Conservation (phyloP, 2,888 invertebrate species). For the Melinopterus prodromus region DNA sequence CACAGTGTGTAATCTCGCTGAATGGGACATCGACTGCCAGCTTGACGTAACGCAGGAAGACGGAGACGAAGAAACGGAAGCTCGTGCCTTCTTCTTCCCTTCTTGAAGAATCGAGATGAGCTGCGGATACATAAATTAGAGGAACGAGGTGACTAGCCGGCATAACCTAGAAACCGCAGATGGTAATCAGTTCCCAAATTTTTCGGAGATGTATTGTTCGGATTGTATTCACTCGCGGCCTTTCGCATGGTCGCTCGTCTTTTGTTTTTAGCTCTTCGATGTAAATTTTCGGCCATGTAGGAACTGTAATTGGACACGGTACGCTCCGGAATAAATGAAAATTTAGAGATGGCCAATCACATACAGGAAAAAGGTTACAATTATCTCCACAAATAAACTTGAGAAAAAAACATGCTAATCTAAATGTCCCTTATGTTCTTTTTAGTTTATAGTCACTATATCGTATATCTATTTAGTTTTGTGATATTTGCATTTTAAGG, state of each 20-base stretch:
- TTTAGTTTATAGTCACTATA: no score
- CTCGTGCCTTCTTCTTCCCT: neutral
- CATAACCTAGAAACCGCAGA: conserved; percentile 21
- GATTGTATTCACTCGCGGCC: conserved; percentile 1
- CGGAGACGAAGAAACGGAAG: neutral
- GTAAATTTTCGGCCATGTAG: neutral
- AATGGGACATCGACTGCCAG: neutral
- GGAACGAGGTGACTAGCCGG: conserved; percentile 12
- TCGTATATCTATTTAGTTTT: no score
- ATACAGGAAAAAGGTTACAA: no score
- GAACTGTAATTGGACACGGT: neutral
- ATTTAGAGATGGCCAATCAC: no score
- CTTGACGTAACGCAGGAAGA: conserved; percentile 4
- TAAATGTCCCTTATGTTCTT: no score
- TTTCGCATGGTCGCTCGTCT: neutral
- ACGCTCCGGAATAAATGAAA: neutral
- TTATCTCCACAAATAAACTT: no score
- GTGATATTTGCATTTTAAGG: no score
- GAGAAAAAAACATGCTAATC: no score
- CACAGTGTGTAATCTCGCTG: neutral
- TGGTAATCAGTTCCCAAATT: conserved; percentile 22
- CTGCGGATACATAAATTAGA: neutral
- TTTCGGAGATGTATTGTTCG: conserved; percentile 17
- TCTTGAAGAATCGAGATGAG: neutral
- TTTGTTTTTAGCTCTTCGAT: neutral